Percentiles rank a stretch among this genome's conserved stretches.
Evolutionary conservation across 1,140 invertebrate genomes (phyloP).

Genomic region (Lysiphlebus fabarum): DNA sequence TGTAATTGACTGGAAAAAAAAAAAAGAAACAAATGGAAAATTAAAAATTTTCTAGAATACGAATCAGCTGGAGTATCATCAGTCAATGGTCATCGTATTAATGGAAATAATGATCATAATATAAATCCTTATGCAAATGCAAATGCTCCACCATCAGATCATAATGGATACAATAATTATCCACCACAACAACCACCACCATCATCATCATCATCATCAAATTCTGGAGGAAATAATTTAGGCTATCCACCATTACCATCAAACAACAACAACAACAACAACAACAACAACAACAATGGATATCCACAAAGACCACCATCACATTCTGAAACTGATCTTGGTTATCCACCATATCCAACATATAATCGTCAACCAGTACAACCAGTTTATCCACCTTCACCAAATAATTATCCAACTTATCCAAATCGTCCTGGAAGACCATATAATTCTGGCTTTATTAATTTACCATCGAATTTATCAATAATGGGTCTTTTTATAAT

Average conservation of each 20-base stretch:
- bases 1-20: background rate
- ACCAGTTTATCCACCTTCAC: conserved; percentile 22
- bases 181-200: conserved; percentile 10
- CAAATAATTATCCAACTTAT: conserved; percentile 29
- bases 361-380: conserved; percentile 42
- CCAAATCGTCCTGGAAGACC: conserved; percentile 31
- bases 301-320: conserved; percentile 33
- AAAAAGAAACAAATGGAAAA: conserved; percentile 2
- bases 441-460: background rate
- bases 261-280: conserved; percentile 28
- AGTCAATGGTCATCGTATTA: conserved; percentile 41
- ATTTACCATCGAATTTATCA: no score
- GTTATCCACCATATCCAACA: conserved; percentile 45
- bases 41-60: conserved; percentile 42
- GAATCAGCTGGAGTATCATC: conserved; percentile 46
- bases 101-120: conserved; percentile 30
- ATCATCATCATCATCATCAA: no score
- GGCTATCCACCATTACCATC: conserved; percentile 44
- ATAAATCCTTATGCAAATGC: conserved; percentile 47
- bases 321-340: conserved; percentile 27
- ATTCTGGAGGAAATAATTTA: conserved; percentile 26
- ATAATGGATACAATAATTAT: conserved; percentile 27
- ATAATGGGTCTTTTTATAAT: no score
- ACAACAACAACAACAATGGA: no score
- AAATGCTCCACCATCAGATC: conserved; percentile 45